phyloP scores from a whole-genome alignment of 2,797 vertebrate genomes.

The Petrocephalus sullivani region DNA sequence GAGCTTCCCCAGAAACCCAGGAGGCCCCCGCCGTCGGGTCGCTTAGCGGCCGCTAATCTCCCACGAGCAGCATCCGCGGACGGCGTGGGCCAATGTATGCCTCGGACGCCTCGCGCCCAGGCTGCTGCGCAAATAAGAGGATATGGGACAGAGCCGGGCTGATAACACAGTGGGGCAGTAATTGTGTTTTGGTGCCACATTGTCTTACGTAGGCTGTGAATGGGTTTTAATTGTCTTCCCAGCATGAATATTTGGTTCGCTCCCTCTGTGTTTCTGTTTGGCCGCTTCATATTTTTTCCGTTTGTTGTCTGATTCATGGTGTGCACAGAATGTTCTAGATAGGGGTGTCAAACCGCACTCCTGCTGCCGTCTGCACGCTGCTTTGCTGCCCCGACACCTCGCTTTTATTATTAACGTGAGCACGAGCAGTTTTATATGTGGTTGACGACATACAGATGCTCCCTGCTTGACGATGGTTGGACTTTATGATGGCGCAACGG shows the following conservation, averaged over 20 bases:
- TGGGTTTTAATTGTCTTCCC: conserved; percentile 13
- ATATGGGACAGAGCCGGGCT: background rate
- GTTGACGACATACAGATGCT: background rate
- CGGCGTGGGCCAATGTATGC: background rate
- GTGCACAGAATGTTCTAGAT: conserved; percentile 3
- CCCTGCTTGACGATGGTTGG: background rate
- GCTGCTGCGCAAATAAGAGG: background rate
- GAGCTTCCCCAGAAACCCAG: background rate
- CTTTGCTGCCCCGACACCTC: background rate
- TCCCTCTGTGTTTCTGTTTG: background rate
- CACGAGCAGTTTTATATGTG: background rate
- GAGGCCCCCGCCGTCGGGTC: too few relatives aligned
- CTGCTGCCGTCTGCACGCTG: background rate
- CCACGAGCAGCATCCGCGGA: background rate
- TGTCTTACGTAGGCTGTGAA: background rate
- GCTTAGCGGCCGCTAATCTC: background rate
- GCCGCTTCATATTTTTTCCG: background rate
- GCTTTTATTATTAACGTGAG: background rate
- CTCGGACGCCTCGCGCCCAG: background rate
- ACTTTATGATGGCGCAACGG: background rate
- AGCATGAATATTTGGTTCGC: background rate
- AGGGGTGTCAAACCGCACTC: background rate
- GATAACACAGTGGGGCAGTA: conserved; percentile 7
- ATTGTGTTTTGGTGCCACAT: conserved; percentile 11
- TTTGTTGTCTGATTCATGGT: background rate